A percentile compares a stretch with the other conserved stretches of the same genome.
Evolutionary conservation across 2,888 invertebrate genomes (phyloP).

Genomic region (Dryomyza anilis): DNA sequence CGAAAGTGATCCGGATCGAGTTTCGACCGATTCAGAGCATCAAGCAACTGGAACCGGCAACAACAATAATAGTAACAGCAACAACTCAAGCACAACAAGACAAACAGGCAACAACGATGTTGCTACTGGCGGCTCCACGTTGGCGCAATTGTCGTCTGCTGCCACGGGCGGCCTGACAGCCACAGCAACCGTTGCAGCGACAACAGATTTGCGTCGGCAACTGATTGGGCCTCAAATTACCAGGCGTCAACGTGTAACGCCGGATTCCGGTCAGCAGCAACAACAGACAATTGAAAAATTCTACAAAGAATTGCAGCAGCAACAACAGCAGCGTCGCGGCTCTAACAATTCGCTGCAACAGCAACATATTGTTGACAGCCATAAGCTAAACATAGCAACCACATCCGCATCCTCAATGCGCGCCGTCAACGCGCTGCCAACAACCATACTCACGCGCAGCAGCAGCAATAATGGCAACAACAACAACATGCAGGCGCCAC

Average conservation of each 20-base stretch:
- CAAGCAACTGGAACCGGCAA: conserved; percentile 49
- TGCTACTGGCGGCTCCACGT: conserved; percentile 50
- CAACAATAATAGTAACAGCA: conserved; percentile 36
- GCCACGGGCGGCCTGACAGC: conserved; percentile 51
- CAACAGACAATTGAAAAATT: conserved; percentile 36
- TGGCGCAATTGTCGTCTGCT: conserved; percentile 58
- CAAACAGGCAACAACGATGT: conserved; percentile 1
- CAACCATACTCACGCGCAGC: conserved; percentile 23
- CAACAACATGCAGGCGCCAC: conserved; percentile 33
- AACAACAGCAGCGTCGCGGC: conserved; percentile 25
- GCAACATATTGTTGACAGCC: conserved; percentile 9
- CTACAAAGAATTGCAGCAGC: conserved; percentile 41
- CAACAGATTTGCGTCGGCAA: conserved; percentile 25
- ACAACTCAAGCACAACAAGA: conserved; percentile 24
- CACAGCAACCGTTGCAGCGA: conserved; percentile 38
- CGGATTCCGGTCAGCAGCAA: conserved; percentile 19
- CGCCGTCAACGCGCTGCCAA: too few relatives aligned
- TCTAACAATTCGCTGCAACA: conserved; percentile 14
- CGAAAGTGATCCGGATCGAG: conserved; percentile 63
- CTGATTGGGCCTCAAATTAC: conserved; percentile 56
- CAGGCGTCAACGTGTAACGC: conserved; percentile 43
- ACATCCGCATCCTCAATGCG: conserved; percentile 30
- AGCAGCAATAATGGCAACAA: conserved; percentile 31
- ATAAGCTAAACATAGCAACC: conserved; percentile 10
- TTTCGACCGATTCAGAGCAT: conserved; percentile 62